These are phyloP conservation scores for Sus scrofa DNA, from an alignment of 2,113 vertebrate species.

Conservation along the genomic window DNA sequence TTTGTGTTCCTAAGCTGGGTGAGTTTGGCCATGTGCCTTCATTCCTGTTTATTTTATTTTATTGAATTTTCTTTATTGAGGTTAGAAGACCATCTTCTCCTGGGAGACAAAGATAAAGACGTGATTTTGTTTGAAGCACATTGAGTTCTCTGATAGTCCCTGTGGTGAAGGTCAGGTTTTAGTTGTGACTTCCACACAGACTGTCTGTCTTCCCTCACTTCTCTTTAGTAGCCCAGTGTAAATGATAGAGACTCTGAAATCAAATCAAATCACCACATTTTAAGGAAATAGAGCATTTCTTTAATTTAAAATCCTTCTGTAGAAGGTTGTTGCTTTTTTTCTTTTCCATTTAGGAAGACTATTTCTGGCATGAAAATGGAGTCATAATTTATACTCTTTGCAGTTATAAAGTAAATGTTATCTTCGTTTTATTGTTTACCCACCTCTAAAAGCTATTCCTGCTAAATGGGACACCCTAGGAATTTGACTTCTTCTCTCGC, in stretches of 20 bases:
- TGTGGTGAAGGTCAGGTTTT: not conserved
- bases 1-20: not conserved
- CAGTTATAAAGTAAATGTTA: not conserved
- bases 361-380: not conserved
- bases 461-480: not conserved
- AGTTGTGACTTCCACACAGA: not conserved
- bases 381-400: not conserved
- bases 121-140: not conserved
- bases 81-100: not conserved
- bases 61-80: not conserved
- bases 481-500: slow-evolving; percentile 11
- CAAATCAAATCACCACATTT: not conserved
- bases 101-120: not conserved
- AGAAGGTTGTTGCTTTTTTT: not conserved
- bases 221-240: not conserved
- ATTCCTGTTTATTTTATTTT: not conserved
- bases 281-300: not conserved
- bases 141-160: not conserved
- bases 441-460: not conserved
- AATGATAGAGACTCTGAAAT: not conserved
- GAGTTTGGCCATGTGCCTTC: not conserved
- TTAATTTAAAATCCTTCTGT: slow-evolving; percentile 15
- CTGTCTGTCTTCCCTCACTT: not conserved
- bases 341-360: not conserved
- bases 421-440: not conserved